Conservation (phyloP, 2,888 invertebrate species). For the Anarsia innoxiella region DNA sequence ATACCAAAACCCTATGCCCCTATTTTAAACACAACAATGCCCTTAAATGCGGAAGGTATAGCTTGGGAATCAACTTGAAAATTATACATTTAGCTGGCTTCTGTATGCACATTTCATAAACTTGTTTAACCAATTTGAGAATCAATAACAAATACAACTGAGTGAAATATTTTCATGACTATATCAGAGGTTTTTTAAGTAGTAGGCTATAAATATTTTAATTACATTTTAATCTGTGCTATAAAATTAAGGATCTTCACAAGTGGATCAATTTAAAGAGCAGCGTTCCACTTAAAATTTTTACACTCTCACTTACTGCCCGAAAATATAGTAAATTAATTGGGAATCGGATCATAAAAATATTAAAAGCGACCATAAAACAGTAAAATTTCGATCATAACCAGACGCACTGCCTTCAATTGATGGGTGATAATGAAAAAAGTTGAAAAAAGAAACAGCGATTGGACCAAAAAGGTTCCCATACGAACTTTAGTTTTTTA, state of each 20-base stretch:
- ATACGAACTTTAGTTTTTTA: conserved; percentile 47
- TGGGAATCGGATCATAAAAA: conserved; percentile 8
- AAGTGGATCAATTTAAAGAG: background rate
- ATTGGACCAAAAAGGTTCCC: conserved; percentile 54
- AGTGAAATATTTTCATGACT: too few species aligned
- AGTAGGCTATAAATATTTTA: too few species aligned
- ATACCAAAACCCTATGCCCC: conserved; percentile 18
- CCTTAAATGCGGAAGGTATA: conserved; percentile 3
- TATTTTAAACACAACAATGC: conserved; percentile 3
- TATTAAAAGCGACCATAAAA: conserved; percentile 22
- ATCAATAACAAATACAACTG: too few species aligned
- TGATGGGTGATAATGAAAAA: conserved; percentile 19
- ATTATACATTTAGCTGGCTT: background rate
- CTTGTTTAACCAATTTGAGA: too few species aligned
- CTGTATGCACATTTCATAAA: background rate
- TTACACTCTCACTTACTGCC: conserved; percentile 5
- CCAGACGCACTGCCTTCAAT: conserved; percentile 36
- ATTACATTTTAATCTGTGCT: background rate
- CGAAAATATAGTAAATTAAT: conserved; percentile 8
- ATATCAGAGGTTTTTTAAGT: too few species aligned
- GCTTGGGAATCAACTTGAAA: background rate
- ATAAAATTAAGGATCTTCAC: background rate
- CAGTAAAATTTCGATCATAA: conserved; percentile 35
- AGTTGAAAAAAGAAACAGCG: conserved; percentile 38
- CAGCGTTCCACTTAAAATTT: background rate